Evolutionary conservation across 2,888 invertebrate genomes (phyloP), one percentile per base, ranked within the genome.

Genomic region (Sinodicranocentrus sp.): DNA sequence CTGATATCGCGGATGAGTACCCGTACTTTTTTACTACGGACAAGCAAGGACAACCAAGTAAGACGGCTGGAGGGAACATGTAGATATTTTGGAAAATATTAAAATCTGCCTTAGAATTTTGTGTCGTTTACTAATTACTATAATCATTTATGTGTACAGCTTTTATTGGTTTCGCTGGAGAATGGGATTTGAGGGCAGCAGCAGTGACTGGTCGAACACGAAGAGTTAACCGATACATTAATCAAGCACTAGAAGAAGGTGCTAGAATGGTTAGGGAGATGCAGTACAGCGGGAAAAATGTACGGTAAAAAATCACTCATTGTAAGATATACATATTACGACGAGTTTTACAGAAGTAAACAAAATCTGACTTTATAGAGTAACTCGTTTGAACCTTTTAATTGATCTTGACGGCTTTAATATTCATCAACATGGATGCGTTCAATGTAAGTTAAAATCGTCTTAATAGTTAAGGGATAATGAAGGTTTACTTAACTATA

Each of bases 331-430:
- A n/a, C n/a, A n/a, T n/a, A n/a, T n/a, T n/a, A n/a, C n/a, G n/a
- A n/a, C n/a, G n/a, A n/a, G n/a, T n/a, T n/a, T n/a, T n/a, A n/a
- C n/a, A n/a, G n/a, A n/a, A n/a, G n/a, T n/a, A n/a, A n/a, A n/a
- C n/a, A n/a, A n/a, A n/a, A n/a, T n/a, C n/a, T n/a, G n/a, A n/a
- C n/a, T n/a, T n/a, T n/a, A n/a, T n/a, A n/a, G n/a, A 70, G 19
- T 84, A 21, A 79, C 84, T 0, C 54, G 84, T 1, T 28, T 61
- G 1, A 73, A 84, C n/a, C 44, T 84, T 10, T 61, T 84, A 0
- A 75, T 79, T 13, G 79, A 84, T 26, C 43, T 84, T 0, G 70
- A 75, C 39, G 79, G 84, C 6, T 84, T 79, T 25, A 75, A 68
- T 44, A n/a, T 84, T 5, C 61, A 26, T 3, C 84, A 84, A 21